A percentile compares a stretch with the other conserved stretches of the same genome.
These are phyloP conservation scores for Lynx canadensis DNA, from an alignment of 2,113 vertebrate genomes.

Conservation along the genomic window DNA sequence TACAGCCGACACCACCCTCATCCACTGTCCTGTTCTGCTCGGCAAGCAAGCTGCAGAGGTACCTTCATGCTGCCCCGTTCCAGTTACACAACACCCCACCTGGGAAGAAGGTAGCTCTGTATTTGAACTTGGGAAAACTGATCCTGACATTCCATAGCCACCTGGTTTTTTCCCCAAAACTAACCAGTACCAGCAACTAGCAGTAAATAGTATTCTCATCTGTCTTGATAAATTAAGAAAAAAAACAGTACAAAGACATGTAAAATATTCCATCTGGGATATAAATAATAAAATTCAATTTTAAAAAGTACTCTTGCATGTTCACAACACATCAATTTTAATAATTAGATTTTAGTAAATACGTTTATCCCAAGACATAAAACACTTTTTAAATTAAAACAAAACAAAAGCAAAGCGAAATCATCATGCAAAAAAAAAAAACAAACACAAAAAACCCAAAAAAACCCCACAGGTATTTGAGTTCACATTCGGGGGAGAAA, in stretches of 20 bases:
- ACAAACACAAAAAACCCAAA: not conserved
- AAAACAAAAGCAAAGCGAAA: slow-evolving; percentile 64
- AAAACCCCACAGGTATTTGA: slow-evolving; percentile 26
- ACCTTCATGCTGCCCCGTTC: not conserved
- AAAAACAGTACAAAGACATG: slow-evolving; percentile 38
- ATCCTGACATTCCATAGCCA: not conserved
- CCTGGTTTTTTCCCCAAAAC: not conserved
- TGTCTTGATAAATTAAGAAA: not conserved
- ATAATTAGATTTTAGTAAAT: slow-evolving; percentile 38
- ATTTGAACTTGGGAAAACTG: slow-evolving; percentile 50
- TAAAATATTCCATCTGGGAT: slow-evolving; percentile 11
- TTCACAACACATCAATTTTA: slow-evolving; percentile 15
- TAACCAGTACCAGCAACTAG: slow-evolving; percentile 37
- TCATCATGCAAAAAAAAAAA: not conserved
- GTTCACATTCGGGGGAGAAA: slow-evolving; percentile 47
- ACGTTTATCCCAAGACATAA: not conserved
- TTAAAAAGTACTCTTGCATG: not conserved
- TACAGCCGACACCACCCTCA: not conserved
- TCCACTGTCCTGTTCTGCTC: not conserved
- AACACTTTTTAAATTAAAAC: slow-evolving; percentile 44
- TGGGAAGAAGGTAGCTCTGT: not conserved
- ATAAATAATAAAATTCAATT: slow-evolving; percentile 53
- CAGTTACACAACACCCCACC: not conserved
- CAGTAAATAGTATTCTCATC: slow-evolving; percentile 35
- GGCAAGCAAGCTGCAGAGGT: not conserved